phyloP scores from a whole-genome alignment of 2,113 vertebrate species.

The Lasiurus borealis region DNA sequence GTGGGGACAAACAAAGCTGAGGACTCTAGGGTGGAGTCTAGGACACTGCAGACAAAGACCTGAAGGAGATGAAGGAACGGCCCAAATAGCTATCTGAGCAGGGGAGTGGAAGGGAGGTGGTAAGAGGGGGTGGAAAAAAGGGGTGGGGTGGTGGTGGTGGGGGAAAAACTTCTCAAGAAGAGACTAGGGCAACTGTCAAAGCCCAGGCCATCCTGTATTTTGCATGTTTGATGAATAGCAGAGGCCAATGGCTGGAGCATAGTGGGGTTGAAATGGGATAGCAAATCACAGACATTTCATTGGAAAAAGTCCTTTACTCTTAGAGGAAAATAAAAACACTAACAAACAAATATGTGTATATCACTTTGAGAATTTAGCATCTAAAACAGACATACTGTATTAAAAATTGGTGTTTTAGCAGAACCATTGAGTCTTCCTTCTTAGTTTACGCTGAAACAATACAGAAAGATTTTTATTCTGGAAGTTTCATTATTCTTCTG shows the following conservation, averaged over 20 bases:
- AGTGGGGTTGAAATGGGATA: background rate
- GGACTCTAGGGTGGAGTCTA: background rate
- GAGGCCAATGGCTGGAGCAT: background rate
- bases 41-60: background rate
- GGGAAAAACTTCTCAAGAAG: background rate
- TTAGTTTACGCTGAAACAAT: background rate
- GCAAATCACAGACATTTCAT: background rate
- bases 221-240: background rate
- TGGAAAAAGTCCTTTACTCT: background rate
- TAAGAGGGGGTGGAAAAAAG: background rate
- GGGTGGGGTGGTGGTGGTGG: background rate
- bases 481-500: background rate
- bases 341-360: background rate
- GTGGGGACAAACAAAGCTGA: background rate
- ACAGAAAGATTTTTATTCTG: background rate
- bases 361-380: background rate
- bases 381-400: background rate
- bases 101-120: too few species aligned
- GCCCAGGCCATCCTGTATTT: background rate
- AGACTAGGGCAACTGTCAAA: background rate
- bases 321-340: background rate
- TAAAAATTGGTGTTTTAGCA: background rate
- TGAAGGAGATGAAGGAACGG: background rate
- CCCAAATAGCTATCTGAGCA: background rate
- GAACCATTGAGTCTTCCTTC: background rate